Conservation (phyloP, 2,797 vertebrate species). For the Acrossocheilus fasciatus region DNA sequence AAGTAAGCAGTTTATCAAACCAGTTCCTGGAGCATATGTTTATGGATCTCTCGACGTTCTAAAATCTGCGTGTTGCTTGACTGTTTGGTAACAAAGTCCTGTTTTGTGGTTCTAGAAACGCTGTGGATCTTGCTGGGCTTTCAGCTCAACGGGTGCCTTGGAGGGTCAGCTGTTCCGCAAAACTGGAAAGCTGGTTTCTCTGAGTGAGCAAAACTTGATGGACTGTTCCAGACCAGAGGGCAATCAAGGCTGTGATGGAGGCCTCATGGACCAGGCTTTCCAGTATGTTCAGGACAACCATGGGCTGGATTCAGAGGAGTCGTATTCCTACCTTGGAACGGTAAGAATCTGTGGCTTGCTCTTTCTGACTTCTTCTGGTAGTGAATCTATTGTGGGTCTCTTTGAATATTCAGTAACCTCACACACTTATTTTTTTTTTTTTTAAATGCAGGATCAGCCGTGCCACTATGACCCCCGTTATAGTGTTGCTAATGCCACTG, state of each 20-base stretch:
- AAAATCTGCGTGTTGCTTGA: not conserved
- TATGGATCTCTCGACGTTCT: not conserved
- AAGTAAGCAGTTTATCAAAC: conserved; percentile 70
- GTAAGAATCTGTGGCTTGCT: conserved; percentile 61
- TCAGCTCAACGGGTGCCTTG: conserved; percentile 82
- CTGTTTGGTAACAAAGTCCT: not conserved
- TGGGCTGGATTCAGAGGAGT: conserved; percentile 83
- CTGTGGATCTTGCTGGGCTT: conserved; percentile 89
- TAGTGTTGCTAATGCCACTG: conserved; percentile 80
- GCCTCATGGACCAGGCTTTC: conserved; percentile 82
- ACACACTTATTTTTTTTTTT: no score
- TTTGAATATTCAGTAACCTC: no score
- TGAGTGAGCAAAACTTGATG: conserved; percentile 86
- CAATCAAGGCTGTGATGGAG: conserved; percentile 82
- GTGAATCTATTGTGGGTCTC: not conserved
- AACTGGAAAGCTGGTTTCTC: conserved; percentile 76
- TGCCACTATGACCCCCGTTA: conserved; percentile 77
- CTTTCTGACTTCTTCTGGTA: not conserved
- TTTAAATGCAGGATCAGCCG: conserved; percentile 65
- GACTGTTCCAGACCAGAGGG: conserved; percentile 83
- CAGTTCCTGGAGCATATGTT: not conserved
- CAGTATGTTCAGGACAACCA: conserved; percentile 81
- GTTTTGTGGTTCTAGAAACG: conserved; percentile 70
- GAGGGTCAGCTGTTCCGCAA: conserved; percentile 85
- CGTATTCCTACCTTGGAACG: conserved; percentile 80